Conservation (phyloP, 2,888 invertebrate genomes). For the Linnaemya tessellans region DNA sequence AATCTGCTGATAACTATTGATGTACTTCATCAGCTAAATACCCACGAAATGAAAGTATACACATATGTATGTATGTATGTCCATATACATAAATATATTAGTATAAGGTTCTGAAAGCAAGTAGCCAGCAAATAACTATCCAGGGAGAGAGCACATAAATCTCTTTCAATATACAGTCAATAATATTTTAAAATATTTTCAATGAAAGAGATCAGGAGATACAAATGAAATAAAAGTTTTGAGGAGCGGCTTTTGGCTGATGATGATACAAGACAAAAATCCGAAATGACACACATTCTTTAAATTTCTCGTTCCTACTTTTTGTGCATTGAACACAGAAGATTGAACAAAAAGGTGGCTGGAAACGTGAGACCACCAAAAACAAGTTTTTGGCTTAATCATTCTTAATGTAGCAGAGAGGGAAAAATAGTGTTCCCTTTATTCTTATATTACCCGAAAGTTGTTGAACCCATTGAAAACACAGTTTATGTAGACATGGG, state of each 20-base stretch:
- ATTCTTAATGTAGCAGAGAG: slow-evolving; percentile 12
- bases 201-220: slow-evolving; percentile 22
- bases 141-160: not conserved
- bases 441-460: slow-evolving; percentile 3
- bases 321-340: slow-evolving; percentile 3
- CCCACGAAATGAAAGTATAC: not conserved
- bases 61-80: not conserved
- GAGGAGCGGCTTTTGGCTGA: not conserved
- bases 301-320: slow-evolving; percentile 36
- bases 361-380: not conserved
- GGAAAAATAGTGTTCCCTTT: not conserved
- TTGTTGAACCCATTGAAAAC: not conserved
- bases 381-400: slow-evolving; percentile 42
- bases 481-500: not conserved
- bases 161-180: slow-evolving; percentile 37
- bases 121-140: not conserved
- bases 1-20: slow-evolving; percentile 45
- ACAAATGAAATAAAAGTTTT: not conserved
- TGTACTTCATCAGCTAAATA: not conserved
- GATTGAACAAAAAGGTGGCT: slow-evolving; percentile 1
- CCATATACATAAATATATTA: no score
- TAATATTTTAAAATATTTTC: slow-evolving; percentile 21
- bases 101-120: slow-evolving; percentile 7
- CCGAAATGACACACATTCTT: not conserved
- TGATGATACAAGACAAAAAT: slow-evolving; percentile 19